These are phyloP conservation scores for Drosophila nigromelanica DNA, from an alignment of 1,140 invertebrate genomes.

Conservation along the genomic window DNA sequence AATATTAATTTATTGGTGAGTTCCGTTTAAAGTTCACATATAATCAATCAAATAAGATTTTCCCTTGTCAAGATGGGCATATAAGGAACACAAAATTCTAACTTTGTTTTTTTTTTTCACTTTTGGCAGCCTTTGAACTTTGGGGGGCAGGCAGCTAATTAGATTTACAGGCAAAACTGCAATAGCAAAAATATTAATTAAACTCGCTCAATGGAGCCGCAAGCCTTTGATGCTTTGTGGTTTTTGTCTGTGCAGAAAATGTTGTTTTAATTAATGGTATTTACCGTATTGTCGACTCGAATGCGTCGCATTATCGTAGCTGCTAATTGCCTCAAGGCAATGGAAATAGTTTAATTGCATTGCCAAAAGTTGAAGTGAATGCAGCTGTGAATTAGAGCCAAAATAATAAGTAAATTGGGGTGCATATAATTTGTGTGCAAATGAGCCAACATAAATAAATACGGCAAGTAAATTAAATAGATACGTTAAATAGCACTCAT, in stretches of 20 bases:
- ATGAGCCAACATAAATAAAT: conserved; percentile 15
- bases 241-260: conserved; percentile 12
- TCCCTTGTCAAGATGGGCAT: too few relatives aligned
- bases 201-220: conserved; percentile 34
- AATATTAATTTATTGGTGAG: too few relatives aligned
- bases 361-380: conserved; percentile 11
- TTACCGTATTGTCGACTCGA: conserved; percentile 7
- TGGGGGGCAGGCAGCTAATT: conserved; percentile 16
- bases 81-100: neutral
- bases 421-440: neutral
- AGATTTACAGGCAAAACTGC: conserved; percentile 14
- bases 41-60: too few relatives aligned
- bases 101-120: neutral
- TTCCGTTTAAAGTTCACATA: too few relatives aligned
- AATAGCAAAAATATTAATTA: conserved; percentile 38
- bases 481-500: neutral
- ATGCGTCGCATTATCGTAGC: conserved; percentile 23
- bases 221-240: conserved; percentile 17
- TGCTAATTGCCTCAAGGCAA: conserved; percentile 33
- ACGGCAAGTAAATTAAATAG: conserved; percentile 1
- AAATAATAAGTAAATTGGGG: conserved; percentile 1
- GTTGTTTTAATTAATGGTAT: conserved; percentile 47
- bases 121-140: conserved; percentile 10
- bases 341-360: conserved; percentile 37
- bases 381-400: neutral